Conservation (phyloP, 64 coral and sea anemone genomes). For the Trachythela sp. region DNA sequence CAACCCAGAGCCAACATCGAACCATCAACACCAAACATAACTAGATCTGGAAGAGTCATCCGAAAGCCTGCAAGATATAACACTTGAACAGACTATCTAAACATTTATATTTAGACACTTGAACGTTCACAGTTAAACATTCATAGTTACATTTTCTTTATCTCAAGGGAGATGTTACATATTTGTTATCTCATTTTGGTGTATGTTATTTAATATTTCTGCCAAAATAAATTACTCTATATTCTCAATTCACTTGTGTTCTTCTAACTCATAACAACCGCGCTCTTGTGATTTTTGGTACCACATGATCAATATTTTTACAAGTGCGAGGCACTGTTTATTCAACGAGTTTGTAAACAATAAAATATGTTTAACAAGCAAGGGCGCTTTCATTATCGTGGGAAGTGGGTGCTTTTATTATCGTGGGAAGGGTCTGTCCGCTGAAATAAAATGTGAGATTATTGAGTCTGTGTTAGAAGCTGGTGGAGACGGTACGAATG, state of each 20-base stretch:
- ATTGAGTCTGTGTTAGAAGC: constrained; percentile 10
- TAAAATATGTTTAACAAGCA: background rate
- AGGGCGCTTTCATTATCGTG: background rate
- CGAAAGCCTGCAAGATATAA: background rate
- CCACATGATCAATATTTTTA: background rate
- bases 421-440: background rate
- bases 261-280: no score
- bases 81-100: background rate
- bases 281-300: background rate
- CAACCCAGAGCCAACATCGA: background rate
- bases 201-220: no score
- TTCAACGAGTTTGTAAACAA: no score
- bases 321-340: background rate
- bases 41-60: background rate
- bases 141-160: no score
- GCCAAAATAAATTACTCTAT: no score
- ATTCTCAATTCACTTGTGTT: no score
- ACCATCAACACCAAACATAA: background rate
- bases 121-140: background rate
- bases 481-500: background rate
- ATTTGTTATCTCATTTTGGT: no score
- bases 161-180: background rate
- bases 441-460: constrained; percentile 3
- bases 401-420: no score
- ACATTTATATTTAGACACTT: background rate